A percentile compares a stretch with the other conserved stretches of the same genome.
Evolutionary conservation across 2,888 invertebrate species (phyloP).

Genomic region (Plemyria rubiginata): DNA sequence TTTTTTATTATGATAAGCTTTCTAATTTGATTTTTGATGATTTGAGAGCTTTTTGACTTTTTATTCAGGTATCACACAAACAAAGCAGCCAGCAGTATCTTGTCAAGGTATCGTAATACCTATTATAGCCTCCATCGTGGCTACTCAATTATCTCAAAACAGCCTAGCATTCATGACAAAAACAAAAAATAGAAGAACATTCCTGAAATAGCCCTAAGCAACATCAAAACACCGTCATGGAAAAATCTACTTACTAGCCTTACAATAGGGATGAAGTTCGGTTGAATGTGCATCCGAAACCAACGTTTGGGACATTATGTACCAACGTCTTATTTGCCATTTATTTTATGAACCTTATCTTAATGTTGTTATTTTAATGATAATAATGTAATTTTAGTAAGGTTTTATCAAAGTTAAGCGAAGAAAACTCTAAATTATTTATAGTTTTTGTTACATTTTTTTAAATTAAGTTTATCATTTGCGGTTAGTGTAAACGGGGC

Average conservation of each 20-base stretch:
- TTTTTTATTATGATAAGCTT: too few relatives aligned
- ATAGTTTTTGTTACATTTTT: not conserved
- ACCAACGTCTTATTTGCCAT: slow-evolving; percentile 1
- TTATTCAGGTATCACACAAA: not conserved
- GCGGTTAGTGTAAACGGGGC: too few relatives aligned
- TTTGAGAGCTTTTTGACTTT: too few relatives aligned
- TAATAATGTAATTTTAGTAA: not conserved
- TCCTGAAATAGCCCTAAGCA: slow-evolving; percentile 1
- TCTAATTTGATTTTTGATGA: too few relatives aligned
- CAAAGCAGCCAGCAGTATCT: not conserved
- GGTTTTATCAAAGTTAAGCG: not conserved
- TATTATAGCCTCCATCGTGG: not conserved
- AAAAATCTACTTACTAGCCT: not conserved
- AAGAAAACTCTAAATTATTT: not conserved
- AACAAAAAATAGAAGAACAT: slow-evolving; percentile 1
- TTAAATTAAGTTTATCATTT: too few relatives aligned
- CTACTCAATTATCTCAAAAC: slow-evolving; percentile 4
- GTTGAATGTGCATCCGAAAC: not conserved
- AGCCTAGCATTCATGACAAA: not conserved
- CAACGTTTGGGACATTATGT: slow-evolving; percentile 1
- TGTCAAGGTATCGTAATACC: not conserved
- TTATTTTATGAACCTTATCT: slow-evolving; percentile 7
- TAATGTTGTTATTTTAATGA: slow-evolving; percentile 4
- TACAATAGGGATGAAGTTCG: not conserved
- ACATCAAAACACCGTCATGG: not conserved